phyloP scores from a whole-genome alignment of 2,888 invertebrate species.

The Pyrrhosoma nymphula region DNA sequence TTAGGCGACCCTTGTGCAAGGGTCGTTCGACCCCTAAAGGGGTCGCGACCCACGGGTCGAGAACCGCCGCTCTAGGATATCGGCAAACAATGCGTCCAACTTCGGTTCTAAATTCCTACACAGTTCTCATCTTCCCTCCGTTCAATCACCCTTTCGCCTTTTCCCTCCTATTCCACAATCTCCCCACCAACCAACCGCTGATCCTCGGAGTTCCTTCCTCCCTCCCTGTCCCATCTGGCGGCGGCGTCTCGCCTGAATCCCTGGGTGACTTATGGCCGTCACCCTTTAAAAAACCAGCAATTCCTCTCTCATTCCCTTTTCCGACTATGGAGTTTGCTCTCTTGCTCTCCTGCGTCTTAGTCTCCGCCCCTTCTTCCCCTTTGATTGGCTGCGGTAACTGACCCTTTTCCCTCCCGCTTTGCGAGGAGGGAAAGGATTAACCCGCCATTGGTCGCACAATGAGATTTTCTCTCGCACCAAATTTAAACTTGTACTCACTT shows the following conservation, averaged over 20 bases:
- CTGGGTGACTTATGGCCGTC: conserved; percentile 52
- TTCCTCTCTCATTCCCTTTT: conserved; percentile 2
- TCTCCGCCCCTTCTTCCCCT: neutral
- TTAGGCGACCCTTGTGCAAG: too few relatives aligned
- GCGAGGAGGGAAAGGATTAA: too few relatives aligned
- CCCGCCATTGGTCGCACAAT: too few relatives aligned
- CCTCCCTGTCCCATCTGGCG: neutral
- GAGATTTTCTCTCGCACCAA: too few relatives aligned
- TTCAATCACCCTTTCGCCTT: neutral
- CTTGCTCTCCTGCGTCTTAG: neutral
- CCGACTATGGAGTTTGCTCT: neutral
- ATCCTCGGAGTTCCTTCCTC: neutral
- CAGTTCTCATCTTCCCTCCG: neutral
- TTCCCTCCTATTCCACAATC: neutral
- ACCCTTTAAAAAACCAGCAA: conserved; percentile 31
- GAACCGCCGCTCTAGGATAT: too few relatives aligned
- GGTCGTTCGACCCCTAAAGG: too few relatives aligned
- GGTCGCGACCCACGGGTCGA: too few relatives aligned
- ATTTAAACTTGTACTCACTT: too few relatives aligned
- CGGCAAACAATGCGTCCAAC: neutral
- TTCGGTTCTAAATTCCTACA: neutral
- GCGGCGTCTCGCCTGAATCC: neutral
- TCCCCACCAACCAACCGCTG: neutral
- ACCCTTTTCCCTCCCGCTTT: neutral
- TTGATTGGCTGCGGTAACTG: conserved; percentile 45